These are phyloP conservation scores for Ptilorrhoa leucosticta DNA, from an alignment of 2,113 vertebrate species.

Conservation along the genomic window DNA sequence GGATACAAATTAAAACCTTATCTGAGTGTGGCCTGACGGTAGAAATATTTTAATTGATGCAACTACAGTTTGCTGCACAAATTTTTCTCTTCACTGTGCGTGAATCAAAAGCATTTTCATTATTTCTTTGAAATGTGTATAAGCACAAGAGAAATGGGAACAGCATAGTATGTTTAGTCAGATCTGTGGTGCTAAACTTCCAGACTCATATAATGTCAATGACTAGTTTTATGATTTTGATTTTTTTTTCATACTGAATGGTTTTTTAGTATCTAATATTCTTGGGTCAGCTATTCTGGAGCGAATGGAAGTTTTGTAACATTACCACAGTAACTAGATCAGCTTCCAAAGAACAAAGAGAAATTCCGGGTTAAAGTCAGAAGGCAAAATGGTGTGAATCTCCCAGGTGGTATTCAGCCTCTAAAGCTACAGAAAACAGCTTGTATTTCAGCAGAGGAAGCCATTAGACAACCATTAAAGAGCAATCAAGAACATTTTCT, in stretches of 20 bases:
- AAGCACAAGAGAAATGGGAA: not conserved
- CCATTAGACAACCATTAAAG: not conserved
- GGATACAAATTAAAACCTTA: constrained; percentile 28
- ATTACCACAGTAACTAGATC: not conserved
- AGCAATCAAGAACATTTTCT: not conserved
- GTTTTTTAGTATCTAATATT: not conserved
- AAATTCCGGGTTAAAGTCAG: not conserved
- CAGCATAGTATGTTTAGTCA: not conserved
- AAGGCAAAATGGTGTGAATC: not conserved
- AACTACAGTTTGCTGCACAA: not conserved
- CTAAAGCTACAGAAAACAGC: not conserved
- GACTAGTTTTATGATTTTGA: not conserved
- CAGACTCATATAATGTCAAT: not conserved
- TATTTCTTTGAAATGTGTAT: not conserved
- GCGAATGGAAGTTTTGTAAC: not conserved
- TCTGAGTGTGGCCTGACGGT: not conserved
- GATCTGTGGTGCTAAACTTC: not conserved
- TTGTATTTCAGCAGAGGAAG: not conserved
- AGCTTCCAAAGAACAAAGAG: not conserved
- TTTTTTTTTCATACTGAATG: not conserved
- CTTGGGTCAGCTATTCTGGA: not conserved
- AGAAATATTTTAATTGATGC: not conserved
- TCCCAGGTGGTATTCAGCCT: not conserved
- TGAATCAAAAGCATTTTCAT: not conserved
- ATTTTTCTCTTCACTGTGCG: not conserved